phyloP scores from a whole-genome alignment of 1,140 invertebrate species.

The Aphelinus atriplicis region DNA sequence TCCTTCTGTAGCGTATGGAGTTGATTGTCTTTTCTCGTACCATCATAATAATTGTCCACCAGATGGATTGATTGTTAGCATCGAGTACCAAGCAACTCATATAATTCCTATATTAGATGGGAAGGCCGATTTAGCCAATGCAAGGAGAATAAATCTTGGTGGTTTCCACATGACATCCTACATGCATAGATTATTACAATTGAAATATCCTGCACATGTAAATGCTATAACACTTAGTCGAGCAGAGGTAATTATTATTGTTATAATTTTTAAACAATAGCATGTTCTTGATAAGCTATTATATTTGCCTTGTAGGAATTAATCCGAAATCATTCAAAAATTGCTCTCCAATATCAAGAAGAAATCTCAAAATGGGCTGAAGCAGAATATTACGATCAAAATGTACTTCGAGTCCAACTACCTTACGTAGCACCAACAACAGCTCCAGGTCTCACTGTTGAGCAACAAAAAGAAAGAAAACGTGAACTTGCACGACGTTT shows the following conservation, averaged over 20 bases:
- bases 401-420: slow-evolving; percentile 86
- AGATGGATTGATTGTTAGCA: slow-evolving; percentile 80
- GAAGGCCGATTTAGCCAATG: slow-evolving; percentile 73
- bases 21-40: slow-evolving; percentile 88
- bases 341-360: slow-evolving; percentile 82
- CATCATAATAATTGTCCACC: slow-evolving; percentile 74
- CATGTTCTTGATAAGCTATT: not conserved
- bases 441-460: slow-evolving; percentile 70
- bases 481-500: slow-evolving; percentile 83
- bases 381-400: slow-evolving; percentile 82
- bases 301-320: slow-evolving; percentile 72
- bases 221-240: slow-evolving; percentile 86
- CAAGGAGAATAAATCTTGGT: slow-evolving; percentile 86
- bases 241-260: slow-evolving; percentile 74
- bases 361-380: slow-evolving; percentile 85
- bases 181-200: slow-evolving; percentile 88
- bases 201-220: slow-evolving; percentile 93
- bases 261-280: not conserved
- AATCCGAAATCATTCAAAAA: slow-evolving; percentile 80
- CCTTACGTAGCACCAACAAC: slow-evolving; percentile 75
- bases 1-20: slow-evolving; percentile 85
- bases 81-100: slow-evolving; percentile 89
- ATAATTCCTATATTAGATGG: slow-evolving; percentile 85
- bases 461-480: slow-evolving; percentile 87
- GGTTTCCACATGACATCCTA: slow-evolving; percentile 87